phyloP scores from a whole-genome alignment of 1,140 invertebrate genomes.

The Antheraea mylitta region DNA sequence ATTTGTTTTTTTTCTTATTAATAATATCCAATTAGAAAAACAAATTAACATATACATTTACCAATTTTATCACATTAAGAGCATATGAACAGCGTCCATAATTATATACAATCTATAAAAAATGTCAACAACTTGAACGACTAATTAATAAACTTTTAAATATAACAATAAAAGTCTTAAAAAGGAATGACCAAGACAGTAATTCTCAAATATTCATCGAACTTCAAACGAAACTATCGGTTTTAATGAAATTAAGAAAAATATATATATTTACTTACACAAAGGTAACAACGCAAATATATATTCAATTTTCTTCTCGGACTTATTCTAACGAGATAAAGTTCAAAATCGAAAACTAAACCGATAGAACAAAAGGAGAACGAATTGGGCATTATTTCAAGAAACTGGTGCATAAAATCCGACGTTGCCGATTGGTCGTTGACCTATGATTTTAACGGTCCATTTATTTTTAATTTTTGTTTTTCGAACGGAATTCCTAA shows the following conservation, averaged over 20 bases:
- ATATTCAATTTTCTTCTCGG: neutral
- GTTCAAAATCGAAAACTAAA: neutral
- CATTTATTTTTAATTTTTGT: constrained; percentile 4
- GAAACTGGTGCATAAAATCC: constrained; percentile 61
- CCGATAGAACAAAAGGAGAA: neutral
- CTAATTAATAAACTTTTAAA: no score
- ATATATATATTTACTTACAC: constrained; percentile 3
- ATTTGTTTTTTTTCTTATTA: no score
- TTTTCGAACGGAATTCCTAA: constrained; percentile 37
- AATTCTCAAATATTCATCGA: neutral
- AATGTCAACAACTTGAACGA: no score
- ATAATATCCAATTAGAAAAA: no score
- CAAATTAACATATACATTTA: no score
- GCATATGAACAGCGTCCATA: no score
- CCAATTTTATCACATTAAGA: no score
- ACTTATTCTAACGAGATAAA: neutral
- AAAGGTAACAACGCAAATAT: neutral
- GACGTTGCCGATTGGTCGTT: constrained; percentile 40
- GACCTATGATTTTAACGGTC: constrained; percentile 48
- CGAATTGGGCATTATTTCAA: constrained; percentile 23
- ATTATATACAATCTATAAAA: no score
- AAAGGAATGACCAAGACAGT: neutral
- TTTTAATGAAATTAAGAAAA: neutral
- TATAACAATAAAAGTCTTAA: no score
- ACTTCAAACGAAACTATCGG: neutral